Percentiles rank a stretch among this genome's conserved stretches.
phyloP scores from a whole-genome alignment of 2,888 invertebrate species.

The Embidobia sp. region DNA sequence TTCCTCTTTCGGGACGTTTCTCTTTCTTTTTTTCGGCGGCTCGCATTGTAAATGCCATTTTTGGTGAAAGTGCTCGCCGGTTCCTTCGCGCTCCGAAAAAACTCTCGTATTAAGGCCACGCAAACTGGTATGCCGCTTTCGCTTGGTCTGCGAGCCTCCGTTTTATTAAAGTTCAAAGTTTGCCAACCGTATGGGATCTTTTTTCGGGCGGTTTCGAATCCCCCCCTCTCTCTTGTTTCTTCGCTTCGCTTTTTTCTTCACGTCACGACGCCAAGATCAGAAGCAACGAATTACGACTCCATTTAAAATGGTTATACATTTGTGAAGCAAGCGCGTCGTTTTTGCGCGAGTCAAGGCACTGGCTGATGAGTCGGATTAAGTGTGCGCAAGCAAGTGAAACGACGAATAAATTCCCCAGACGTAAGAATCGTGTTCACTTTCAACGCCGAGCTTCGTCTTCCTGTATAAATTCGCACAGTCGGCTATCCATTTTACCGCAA shows the following conservation, averaged over 20 bases:
- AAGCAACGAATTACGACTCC: slow-evolving; percentile 30
- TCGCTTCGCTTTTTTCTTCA: not conserved
- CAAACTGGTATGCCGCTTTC: slow-evolving; percentile 51
- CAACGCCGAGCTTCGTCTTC: slow-evolving; percentile 52
- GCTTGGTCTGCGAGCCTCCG: slow-evolving; percentile 28
- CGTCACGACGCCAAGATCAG: too few species aligned
- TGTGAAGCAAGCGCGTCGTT: slow-evolving; percentile 9
- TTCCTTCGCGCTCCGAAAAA: slow-evolving; percentile 52
- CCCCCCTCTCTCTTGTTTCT: too few species aligned
- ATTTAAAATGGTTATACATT: slow-evolving; percentile 26
- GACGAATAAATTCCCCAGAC: slow-evolving; percentile 59
- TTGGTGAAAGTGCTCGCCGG: slow-evolving; percentile 59
- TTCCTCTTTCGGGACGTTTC: not conserved
- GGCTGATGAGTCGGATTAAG: slow-evolving; percentile 40
- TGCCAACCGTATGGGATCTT: slow-evolving; percentile 10
- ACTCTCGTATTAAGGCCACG: slow-evolving; percentile 55
- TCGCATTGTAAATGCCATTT: slow-evolving; percentile 58
- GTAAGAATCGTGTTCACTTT: slow-evolving; percentile 64
- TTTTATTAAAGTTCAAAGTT: slow-evolving; percentile 57
- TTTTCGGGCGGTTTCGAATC: too few species aligned
- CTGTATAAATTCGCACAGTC: slow-evolving; percentile 28
- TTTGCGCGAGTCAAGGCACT: slow-evolving; percentile 30
- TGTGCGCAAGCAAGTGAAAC: slow-evolving; percentile 59
- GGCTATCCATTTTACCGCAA: slow-evolving; percentile 7
- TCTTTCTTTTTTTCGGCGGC: too few species aligned